Evolutionary conservation across 2,113 vertebrate species (phyloP).

Genomic region (Myotis yumanensis): DNA sequence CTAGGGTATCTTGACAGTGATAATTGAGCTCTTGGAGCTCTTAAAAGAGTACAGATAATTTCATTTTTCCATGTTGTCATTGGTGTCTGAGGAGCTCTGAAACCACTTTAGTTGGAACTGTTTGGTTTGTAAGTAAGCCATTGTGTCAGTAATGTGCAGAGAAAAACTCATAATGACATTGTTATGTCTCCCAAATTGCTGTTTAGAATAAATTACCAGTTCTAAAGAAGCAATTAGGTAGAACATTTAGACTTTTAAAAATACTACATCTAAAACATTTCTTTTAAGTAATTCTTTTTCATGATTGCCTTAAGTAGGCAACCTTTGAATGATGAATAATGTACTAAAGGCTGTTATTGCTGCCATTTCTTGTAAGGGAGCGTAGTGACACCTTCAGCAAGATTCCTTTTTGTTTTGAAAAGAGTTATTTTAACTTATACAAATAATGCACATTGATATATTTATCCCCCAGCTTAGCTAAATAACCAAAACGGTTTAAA

Average conservation of each 20-base stretch:
- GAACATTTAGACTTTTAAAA: slow-evolving; percentile 10
- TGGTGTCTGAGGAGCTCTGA: slow-evolving; percentile 8
- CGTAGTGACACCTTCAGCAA: not conserved
- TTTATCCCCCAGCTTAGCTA: not conserved
- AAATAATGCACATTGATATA: not conserved
- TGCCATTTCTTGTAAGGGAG: not conserved
- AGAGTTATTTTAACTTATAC: not conserved
- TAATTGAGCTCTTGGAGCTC: slow-evolving; percentile 22
- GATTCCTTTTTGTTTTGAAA: not conserved
- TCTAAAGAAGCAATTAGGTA: slow-evolving; percentile 36
- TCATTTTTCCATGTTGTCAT: slow-evolving; percentile 41
- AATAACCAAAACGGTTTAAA: not conserved
- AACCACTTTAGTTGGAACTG: slow-evolving; percentile 43
- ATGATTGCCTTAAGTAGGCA: not conserved
- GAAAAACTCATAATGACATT: slow-evolving; percentile 17
- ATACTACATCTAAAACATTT: not conserved
- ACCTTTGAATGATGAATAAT: not conserved
- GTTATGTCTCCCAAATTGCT: slow-evolving; percentile 31
- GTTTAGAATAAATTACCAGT: slow-evolving; percentile 33
- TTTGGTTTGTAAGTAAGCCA: slow-evolving; percentile 23
- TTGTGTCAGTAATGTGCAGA: not conserved
- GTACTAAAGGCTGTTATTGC: not conserved
- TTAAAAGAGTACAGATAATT: slow-evolving; percentile 35
- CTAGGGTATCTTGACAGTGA: not conserved
- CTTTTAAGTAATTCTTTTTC: slow-evolving; percentile 31